phyloP scores from a whole-genome alignment of 2,888 invertebrate genomes.

The Nemapogon koenigi region DNA sequence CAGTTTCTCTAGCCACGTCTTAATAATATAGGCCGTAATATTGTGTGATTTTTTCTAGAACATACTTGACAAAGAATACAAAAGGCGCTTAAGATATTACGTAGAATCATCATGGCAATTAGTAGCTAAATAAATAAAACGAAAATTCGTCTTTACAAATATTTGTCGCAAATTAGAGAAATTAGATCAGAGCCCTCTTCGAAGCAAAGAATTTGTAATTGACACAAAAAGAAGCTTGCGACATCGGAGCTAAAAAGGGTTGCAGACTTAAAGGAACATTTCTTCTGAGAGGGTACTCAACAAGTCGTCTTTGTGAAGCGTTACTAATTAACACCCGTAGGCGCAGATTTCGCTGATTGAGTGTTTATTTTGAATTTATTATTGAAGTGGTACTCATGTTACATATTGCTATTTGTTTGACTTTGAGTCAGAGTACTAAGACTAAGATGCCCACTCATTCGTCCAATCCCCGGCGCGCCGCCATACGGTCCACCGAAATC shows the following conservation, averaged over 20 bases:
- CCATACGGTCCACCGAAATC: too few relatives aligned
- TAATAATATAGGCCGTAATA: too few relatives aligned
- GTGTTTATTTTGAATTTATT: conserved; percentile 22
- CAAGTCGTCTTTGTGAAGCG: conserved; percentile 24
- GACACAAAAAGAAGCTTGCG: conserved; percentile 46
- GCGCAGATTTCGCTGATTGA: conserved; percentile 25
- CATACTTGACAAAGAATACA: too few relatives aligned
- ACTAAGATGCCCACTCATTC: too few relatives aligned
- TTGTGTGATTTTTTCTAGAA: too few relatives aligned
- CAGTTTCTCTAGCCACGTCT: too few relatives aligned
- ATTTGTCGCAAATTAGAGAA: conserved; percentile 55
- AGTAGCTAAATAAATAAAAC: too few relatives aligned
- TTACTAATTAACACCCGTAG: conserved; percentile 38
- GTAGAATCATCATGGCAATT: too few relatives aligned
- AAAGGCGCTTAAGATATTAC: too few relatives aligned
- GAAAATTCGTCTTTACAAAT: conserved; percentile 48
- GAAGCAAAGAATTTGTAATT: conserved; percentile 29
- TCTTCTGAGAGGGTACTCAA: conserved; percentile 40
- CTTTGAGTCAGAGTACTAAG: too few relatives aligned
- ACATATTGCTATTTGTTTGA: neutral
- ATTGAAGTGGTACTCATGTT: neutral
- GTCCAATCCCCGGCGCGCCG: too few relatives aligned
- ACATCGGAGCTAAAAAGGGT: conserved; percentile 50
- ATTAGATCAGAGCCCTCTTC: conserved; percentile 32
- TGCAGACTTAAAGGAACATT: conserved; percentile 22